Evolutionary conservation across 2,888 invertebrate species (phyloP).

Genomic region (Gryllus longicercus): DNA sequence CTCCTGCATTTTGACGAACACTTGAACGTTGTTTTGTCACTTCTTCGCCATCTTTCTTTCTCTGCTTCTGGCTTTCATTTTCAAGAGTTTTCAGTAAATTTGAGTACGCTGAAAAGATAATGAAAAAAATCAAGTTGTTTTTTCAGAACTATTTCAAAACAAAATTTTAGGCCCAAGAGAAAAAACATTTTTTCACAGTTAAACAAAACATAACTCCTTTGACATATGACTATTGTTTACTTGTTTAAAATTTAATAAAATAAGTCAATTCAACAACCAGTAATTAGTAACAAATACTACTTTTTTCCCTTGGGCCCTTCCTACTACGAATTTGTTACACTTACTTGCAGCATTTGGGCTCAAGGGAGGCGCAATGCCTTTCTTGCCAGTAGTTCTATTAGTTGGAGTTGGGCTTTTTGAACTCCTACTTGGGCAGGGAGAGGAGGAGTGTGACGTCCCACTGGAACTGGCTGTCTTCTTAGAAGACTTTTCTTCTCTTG

Average conservation of each 20-base stretch:
- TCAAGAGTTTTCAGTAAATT: slow-evolving; percentile 37
- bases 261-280: not conserved
- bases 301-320: no score
- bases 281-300: not conserved
- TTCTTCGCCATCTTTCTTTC: slow-evolving; percentile 36
- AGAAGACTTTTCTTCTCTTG: slow-evolving; percentile 23
- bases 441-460: slow-evolving; percentile 25
- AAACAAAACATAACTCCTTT: no score
- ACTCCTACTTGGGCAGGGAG: slow-evolving; percentile 19
- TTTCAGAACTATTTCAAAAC: not conserved
- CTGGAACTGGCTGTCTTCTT: slow-evolving; percentile 22
- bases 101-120: slow-evolving; percentile 34
- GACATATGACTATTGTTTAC: not conserved
- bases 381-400: slow-evolving; percentile 19
- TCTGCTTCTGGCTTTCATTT: slow-evolving; percentile 33
- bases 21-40: slow-evolving; percentile 40
- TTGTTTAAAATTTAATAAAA: not conserved
- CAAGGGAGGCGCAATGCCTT: slow-evolving; percentile 29
- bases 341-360: slow-evolving; percentile 37
- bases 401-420: slow-evolving; percentile 26
- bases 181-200: no score
- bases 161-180: no score
- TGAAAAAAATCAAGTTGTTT: not conserved
- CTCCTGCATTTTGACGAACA: slow-evolving; percentile 38
- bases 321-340: not conserved